These are phyloP conservation scores for Pachycephala philippinensis DNA, from an alignment of 2,113 vertebrate genomes.

Conservation along the genomic window DNA sequence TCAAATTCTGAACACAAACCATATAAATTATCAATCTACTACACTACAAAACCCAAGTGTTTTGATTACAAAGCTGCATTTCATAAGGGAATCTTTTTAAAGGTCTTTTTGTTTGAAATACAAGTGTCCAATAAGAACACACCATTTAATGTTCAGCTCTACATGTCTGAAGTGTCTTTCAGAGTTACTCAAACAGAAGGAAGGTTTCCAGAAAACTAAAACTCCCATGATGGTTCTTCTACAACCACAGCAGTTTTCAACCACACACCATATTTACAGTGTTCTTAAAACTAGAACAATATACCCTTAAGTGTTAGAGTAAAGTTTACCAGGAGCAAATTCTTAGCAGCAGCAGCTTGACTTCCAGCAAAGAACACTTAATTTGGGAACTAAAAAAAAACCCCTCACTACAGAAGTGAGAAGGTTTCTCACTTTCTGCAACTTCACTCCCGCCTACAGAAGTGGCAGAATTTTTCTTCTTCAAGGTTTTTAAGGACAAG, in stretches of 20 bases:
- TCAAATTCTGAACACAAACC: not conserved
- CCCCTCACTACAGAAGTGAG: not conserved
- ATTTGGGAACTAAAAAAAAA: not conserved
- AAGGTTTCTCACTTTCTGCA: conserved; percentile 36
- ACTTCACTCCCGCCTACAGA: conserved; percentile 28
- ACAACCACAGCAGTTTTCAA: not conserved
- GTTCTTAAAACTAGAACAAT: not conserved
- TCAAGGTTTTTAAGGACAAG: conserved; percentile 29
- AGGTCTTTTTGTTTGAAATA: not conserved
- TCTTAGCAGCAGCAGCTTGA: not conserved
- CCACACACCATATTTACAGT: not conserved
- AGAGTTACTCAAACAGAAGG: not conserved
- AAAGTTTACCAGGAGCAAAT: not conserved
- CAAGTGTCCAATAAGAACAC: not conserved
- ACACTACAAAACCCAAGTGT: not conserved
- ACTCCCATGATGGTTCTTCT: not conserved
- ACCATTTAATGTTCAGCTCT: not conserved
- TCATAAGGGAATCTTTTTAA: not conserved
- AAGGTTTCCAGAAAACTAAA: not conserved
- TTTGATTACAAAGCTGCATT: not conserved
- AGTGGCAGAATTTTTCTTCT: not conserved
- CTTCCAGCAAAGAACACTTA: not conserved
- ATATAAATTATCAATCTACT: not conserved
- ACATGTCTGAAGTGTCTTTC: not conserved
- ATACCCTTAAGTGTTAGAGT: not conserved